Percentiles rank a stretch among this genome's conserved stretches.
phyloP scores from a whole-genome alignment of 2,888 invertebrate species.

The Endomychus coccineus region DNA sequence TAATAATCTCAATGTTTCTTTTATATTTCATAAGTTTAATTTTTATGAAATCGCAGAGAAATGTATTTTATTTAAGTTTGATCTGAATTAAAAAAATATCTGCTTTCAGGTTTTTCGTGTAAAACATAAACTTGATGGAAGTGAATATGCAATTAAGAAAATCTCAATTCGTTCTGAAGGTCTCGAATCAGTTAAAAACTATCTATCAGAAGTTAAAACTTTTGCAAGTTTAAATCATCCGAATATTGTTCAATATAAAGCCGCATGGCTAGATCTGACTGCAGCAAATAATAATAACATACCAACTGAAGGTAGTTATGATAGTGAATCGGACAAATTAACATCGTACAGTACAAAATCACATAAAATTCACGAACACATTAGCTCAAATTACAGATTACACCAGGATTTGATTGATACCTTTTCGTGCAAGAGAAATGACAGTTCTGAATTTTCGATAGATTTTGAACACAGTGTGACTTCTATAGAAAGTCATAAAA shows the following conservation, averaged over 20 bases:
- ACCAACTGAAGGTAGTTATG: constrained; percentile 41
- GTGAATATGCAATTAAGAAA: constrained; percentile 75
- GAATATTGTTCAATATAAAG: constrained; percentile 76
- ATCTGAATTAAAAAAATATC: too few species aligned
- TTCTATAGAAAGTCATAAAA: constrained; percentile 16
- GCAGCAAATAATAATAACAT: constrained; percentile 36
- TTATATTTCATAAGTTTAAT: not conserved
- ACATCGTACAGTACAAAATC: not conserved
- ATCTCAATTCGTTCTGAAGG: constrained; percentile 58
- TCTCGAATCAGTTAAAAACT: constrained; percentile 55
- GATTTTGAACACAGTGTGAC: constrained; percentile 30
- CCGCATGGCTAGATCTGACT: constrained; percentile 71
- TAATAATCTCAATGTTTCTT: constrained; percentile 1
- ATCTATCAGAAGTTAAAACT: constrained; percentile 71
- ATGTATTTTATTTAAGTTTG: too few species aligned
- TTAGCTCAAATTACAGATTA: constrained; percentile 25
- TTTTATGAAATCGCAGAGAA: constrained; percentile 1
- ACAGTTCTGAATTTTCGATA: constrained; percentile 35
- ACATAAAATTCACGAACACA: constrained; percentile 8
- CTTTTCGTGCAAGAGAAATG: constrained; percentile 24
- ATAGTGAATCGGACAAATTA: constrained; percentile 35
- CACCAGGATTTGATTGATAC: constrained; percentile 22
- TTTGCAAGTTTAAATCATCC: constrained; percentile 70
- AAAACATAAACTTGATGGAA: constrained; percentile 64
- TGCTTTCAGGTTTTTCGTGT: constrained; percentile 52